phyloP scores from a whole-genome alignment of 2,797 vertebrate genomes.

The Peromyscus aztecus region DNA sequence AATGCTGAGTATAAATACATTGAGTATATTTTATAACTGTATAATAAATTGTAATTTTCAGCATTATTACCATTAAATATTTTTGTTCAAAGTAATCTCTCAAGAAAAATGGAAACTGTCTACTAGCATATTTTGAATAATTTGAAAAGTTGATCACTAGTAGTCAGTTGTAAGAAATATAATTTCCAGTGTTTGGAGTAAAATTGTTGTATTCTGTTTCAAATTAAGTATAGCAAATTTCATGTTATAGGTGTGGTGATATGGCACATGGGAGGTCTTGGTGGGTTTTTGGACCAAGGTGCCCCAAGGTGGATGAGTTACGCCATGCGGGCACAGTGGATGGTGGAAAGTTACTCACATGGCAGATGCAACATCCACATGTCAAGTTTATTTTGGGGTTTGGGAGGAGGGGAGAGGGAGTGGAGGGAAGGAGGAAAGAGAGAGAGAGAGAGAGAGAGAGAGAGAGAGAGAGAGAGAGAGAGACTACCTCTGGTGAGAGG shows the following conservation, averaged over 20 bases:
- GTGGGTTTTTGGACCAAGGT: no score
- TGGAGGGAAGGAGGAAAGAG: no score
- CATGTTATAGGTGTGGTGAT: neutral
- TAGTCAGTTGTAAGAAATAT: slow-evolving; percentile 25
- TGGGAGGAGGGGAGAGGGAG: no score
- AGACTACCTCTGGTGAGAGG: no score
- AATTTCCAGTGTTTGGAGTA: neutral
- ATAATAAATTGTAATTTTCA: neutral
- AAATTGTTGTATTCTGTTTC: neutral
- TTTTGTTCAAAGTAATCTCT: neutral
- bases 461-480: no score
- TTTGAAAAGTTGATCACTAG: slow-evolving; percentile 6
- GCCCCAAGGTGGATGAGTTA: no score
- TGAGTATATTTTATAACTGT: neutral
- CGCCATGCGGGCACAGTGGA: no score
- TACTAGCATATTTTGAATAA: slow-evolving; percentile 9
- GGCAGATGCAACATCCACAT: no score
- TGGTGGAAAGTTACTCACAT: no score
- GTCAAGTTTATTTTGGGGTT: no score
- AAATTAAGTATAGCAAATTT: neutral
- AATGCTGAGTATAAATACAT: neutral
- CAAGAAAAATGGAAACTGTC: slow-evolving; percentile 14
- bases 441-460: no score
- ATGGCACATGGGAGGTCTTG: no score
- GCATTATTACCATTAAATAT: neutral